Evolutionary conservation across 2,797 vertebrate species (phyloP), one percentile per base, ranked within the genome.

Genomic region (Cichlasoma orientale): DNA sequence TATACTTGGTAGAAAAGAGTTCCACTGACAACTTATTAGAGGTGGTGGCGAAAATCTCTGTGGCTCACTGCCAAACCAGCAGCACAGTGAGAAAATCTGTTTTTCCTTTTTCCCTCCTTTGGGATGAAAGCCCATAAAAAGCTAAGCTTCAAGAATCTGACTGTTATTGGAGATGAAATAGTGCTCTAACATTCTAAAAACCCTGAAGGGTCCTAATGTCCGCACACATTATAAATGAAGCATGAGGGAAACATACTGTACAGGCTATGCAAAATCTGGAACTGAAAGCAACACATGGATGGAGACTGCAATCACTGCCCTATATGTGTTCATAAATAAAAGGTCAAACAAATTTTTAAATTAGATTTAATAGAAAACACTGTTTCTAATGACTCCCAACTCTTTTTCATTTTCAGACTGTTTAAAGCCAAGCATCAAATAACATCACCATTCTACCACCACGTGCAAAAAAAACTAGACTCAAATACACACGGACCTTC

Each of bases 401-500:
- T 44, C 2, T 44, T n/a, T n/a, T n/a, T 44, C 41, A 44, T 44
- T 44, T 44, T 6, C 61, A 68, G 47, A 68, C 10, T 4, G 16
- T 66, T 68, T 50, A n/a, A 29, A 18, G 6, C 29, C 16, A 33
- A 4, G 16, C 25, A 29, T 33, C 14, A 19, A 71, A 18, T 6
- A 18, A 19, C n/a, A 4, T 72, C 41, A 71, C 33, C 76, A 14
- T 63, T 78, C 25, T 52, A 54, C 76, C 90, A 89, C 72, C 57
- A 82, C 13, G 78, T 82, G 54, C 61, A 88, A 79, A 90, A 3
- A 90, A 36, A 11, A 75, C 76, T 23, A 0, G 80, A 82, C 69
- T 85, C 44, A 93, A 0, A 82, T 80, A 73, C 92, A 86, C 77
- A 92, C 83, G 8, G 87, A 92, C 25, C 63, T 50, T 68, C 63